Evolutionary conservation across 2,797 vertebrate species (phyloP), one percentile per base, ranked within the genome.

Genomic region (Sardinella longiceps): DNA sequence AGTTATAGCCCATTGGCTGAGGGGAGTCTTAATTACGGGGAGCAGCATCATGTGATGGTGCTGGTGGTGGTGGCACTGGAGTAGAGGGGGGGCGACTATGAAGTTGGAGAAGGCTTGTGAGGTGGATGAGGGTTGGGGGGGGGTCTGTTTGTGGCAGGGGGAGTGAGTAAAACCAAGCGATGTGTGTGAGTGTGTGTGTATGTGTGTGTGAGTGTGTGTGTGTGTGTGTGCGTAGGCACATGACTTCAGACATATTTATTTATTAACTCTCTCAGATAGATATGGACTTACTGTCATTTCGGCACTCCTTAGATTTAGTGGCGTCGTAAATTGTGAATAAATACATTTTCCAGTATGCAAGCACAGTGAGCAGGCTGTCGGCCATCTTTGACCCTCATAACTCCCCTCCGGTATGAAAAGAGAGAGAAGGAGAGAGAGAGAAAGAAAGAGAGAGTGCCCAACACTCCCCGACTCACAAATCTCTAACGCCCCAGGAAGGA

Each of bases 291-390:
- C 77, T 45, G 82, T 84, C 74, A 84, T 14, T 83, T 80, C 30
- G 81, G 51, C 82, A 33, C 50, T 70, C 23, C 51, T 84, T 86
- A 86, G 51, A 83, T 89, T 86, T 86, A 86, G 25, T 82, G 23
- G 25, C 58, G 1, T 30, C 81, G 82, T 86, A 84, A 82, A 89
- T 88, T 85, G 86, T 88, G 84, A 91, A 92, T 91, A 85, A 87
- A 86, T 43, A 48, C 25, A 81, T 89, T 88, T 90, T 89, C 81
- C 63, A 87, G 66, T 87, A 84, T 87, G n/a, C 84, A 46, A 43
- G 82, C 81, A 84, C 84, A 58, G 70, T 84, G 70, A 66, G 63
- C 86, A 77, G 74, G 74, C 86, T 77, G 87, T 15, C 70, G 7
- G 15, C 70, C 84, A 53, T 46, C 83, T 86, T 87, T 84, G 80